Conservation (phyloP, 2,888 invertebrate genomes). For the Strigamia maritima region DNA sequence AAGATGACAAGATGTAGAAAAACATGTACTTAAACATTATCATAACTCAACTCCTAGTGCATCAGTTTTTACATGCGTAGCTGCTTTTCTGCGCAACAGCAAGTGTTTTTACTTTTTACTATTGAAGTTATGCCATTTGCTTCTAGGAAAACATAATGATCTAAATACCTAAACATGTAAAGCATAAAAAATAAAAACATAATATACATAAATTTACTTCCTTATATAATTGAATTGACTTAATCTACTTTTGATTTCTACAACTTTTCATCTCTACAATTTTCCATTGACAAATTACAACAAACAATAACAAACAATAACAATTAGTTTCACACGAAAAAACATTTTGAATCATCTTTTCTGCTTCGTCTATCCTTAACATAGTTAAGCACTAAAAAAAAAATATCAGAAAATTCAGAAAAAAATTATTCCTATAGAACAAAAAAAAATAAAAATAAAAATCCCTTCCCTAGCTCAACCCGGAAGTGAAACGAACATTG, state of each 20-base stretch:
- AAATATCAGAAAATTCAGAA: not conserved
- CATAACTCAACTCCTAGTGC: too few species aligned
- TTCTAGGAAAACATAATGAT: not conserved
- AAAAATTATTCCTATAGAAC: not conserved
- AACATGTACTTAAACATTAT: too few species aligned
- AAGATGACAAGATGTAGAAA: too few species aligned
- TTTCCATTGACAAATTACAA: not conserved
- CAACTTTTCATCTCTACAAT: not conserved
- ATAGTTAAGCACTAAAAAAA: not conserved
- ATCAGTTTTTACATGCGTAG: too few species aligned
- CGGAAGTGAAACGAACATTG: constrained; percentile 24
- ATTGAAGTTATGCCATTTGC: too few species aligned
- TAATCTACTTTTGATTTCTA: constrained; percentile 11
- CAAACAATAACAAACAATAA: not conserved
- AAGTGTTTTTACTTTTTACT: too few species aligned
- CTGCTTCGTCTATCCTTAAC: not conserved
- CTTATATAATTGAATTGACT: not conserved
- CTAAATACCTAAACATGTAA: not conserved
- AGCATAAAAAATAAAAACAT: not conserved
- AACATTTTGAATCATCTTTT: not conserved
- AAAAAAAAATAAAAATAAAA: not conserved
- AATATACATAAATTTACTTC: not conserved
- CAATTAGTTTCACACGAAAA: not conserved
- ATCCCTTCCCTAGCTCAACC: not conserved
- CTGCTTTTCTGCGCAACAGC: too few species aligned